Percentiles rank a stretch among this genome's conserved stretches.
Evolutionary conservation across 2,797 vertebrate species (phyloP).

Genomic region (Acanthurus leucopareius): DNA sequence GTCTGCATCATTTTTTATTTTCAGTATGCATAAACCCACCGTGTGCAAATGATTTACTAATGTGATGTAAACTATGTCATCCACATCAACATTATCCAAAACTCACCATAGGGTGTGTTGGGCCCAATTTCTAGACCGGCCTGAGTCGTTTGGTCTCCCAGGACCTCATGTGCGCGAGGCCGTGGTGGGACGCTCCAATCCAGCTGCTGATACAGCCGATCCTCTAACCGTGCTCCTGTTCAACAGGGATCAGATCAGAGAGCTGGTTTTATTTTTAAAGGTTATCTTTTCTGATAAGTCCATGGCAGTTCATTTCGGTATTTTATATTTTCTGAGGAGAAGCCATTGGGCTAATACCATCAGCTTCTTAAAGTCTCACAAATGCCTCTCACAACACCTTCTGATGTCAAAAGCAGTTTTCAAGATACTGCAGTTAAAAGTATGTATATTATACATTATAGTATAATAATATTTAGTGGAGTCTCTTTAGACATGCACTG

Average conservation of each 20-base stretch:
- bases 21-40: not conserved
- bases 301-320: too few species aligned
- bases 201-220: slow-evolving; percentile 95
- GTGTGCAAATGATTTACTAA: not conserved
- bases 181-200: slow-evolving; percentile 92
- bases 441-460: not conserved
- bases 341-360: too few species aligned
- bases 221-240: slow-evolving; percentile 94
- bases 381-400: not conserved
- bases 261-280: not conserved
- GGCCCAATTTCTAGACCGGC: slow-evolving; percentile 95
- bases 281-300: too few species aligned
- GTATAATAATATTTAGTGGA: not conserved
- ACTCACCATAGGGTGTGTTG: slow-evolving; percentile 94
- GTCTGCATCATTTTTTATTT: too few species aligned
- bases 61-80: not conserved
- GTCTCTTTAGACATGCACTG: not conserved
- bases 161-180: slow-evolving; percentile 89
- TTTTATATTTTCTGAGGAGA: too few species aligned
- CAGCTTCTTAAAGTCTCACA: too few species aligned
- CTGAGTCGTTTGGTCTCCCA: slow-evolving; percentile 94
- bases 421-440: not conserved
- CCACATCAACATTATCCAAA: not conserved
- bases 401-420: not conserved
- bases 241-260: slow-evolving; percentile 42